Base-by-base conservation (phyloP, 2,797 vertebrate species). In the Halcyon leucocephala region DNA sequence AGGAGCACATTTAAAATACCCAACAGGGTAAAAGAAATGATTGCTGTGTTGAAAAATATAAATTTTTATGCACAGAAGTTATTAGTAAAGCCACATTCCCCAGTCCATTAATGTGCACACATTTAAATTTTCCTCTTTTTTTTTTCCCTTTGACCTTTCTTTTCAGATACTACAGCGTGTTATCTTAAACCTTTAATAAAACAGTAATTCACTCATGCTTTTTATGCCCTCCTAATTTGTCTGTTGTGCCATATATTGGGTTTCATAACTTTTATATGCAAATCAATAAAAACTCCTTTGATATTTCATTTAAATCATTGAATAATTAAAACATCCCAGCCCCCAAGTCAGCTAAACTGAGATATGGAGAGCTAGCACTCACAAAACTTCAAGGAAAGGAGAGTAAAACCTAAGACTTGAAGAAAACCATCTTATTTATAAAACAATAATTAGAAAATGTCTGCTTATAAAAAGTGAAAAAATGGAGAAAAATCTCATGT, bases 111-210 rank as follows among this genome's bases (percentile, higher is more conserved):
- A 97, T 72, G 83, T 93, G 79, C 93, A 86, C 64, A 55, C 82
- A 92, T 95, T 95, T 58, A 82, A 70, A 95, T 95, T 96, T 83
- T 88, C 89, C 85, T 14, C 19, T 77, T 84, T 91, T 89, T 97
- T 94, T 97, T 96, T 97, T 66, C 18, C 88, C 67, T 46, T 97
- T 98, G 98, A 98, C 97, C 98, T 98, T 97, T 95, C 96, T 96
- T 95, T 97, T 96, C 95, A 96, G 91, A 96, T 93, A 90, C 74
- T 95, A 87, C 72, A 93, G 92, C 88, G 87, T 95, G 89, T 93
- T 98, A 95, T 97, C 96, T 94, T 94, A 90, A 93, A 84, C 93
- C 94, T 92, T 96, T 96, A 95, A 96, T 96, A 97, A 97, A 96
- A 95, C 79, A 91, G 35, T 96, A 92, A 92, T 96, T 96, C 96